Evolutionary conservation across 2,888 invertebrate genomes (phyloP).

Genomic region (Cecidostiba fungosa): DNA sequence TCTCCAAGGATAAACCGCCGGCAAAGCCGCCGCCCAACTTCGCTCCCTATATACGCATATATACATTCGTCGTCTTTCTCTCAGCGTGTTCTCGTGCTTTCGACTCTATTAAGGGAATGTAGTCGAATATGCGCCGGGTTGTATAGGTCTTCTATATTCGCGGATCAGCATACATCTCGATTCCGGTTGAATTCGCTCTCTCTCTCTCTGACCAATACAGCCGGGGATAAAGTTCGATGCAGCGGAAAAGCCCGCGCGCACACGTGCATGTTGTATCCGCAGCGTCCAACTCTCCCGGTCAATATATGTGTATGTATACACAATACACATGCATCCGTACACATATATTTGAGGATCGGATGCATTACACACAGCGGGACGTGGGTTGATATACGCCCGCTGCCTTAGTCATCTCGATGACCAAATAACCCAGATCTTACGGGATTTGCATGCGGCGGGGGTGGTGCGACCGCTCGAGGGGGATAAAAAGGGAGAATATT

Average conservation of each 20-base stretch:
- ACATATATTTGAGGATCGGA: conserved; percentile 16
- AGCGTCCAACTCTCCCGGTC: not conserved
- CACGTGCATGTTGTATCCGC: not conserved
- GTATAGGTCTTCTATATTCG: not conserved
- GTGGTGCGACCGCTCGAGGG: not conserved
- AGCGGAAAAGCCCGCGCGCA: conserved; percentile 12
- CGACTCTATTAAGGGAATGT: conserved; percentile 9
- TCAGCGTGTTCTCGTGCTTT: not conserved
- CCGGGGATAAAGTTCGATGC: conserved; percentile 24
- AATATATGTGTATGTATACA: conserved; percentile 14
- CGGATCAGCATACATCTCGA: conserved; percentile 39
- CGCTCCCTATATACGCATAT: not conserved
- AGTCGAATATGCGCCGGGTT: conserved; percentile 6
- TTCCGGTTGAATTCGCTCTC: not conserved
- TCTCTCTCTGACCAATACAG: not conserved
- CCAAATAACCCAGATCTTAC: conserved; percentile 59
- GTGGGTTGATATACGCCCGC: not conserved
- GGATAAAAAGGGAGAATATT: conserved; percentile 46
- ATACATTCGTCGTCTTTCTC: not conserved
- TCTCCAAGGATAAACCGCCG: conserved; percentile 59
- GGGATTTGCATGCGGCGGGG: conserved; percentile 49
- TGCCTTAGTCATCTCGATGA: conserved; percentile 43
- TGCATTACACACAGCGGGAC: conserved; percentile 17
- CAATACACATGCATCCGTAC: not conserved
- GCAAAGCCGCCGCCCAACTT: not conserved